Base-by-base conservation (phyloP, 1,140 invertebrate genomes). In the Centruroides vittatus region DNA sequence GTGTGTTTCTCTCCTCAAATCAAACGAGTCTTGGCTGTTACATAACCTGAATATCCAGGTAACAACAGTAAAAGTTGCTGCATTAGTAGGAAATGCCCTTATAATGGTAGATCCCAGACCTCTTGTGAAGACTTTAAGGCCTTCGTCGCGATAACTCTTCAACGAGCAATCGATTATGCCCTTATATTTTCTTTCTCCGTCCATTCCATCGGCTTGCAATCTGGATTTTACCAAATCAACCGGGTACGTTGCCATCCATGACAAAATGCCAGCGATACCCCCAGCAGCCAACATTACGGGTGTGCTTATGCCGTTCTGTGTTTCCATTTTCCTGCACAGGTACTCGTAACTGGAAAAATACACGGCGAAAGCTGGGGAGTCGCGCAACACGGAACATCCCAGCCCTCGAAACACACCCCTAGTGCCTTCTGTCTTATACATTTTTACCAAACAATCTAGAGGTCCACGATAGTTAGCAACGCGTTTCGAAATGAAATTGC, bases 11-110 rank as follows among this genome's bases (percentile, higher is more conserved):
- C 41, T 41, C 8, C 41, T 41, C 8, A 41, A 41, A 6, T 41
- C 41, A 6, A 41, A 8, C 8, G 41, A 41, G 5, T 41, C 41
- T 41, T 41, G 41, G 0, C 8, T 5, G 8, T 8, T 41, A 3
- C 41, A 6, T 8, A 41, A 8, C 8, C 41, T 41, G 41, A 41
- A 41, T 41, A 41, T 41, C 41, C 41, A 41, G 8, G 41, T 41
- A 41, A 41, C 41, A 41, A 41, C 41, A 41, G 41, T 41, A 6
- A 41, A 41, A 41, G 41, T 41, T 41, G 86, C 87, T 0, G 89
- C 92, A 69, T 95, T 96, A 12, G 86, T 86, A 0, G 92, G 89
- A 73, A 95, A 94, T 1, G 92, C 89, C 48, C 92, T 78, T 47
- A 93, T 71, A 12, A 89, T 71, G 0, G 89, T 86, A 1, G 89